Evolutionary conservation across 2,797 vertebrate genomes (phyloP).

Genomic region (Premnoplex brunnescens): DNA sequence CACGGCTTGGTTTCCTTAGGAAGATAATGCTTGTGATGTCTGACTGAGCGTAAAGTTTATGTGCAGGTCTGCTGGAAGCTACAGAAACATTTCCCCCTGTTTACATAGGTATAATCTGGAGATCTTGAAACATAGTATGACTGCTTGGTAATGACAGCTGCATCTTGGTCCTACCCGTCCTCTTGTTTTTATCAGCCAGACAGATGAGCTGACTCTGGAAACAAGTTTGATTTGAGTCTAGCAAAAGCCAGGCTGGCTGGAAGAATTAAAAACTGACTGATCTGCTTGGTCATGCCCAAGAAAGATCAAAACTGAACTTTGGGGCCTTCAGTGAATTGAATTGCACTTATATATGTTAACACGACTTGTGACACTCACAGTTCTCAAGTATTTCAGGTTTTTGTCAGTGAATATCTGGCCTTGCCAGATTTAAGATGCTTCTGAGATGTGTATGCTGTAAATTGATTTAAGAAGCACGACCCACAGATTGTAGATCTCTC

Average conservation of each 20-base stretch:
- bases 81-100: neutral
- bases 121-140: neutral
- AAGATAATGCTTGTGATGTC: neutral
- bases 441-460: neutral
- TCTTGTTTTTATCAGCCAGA: neutral
- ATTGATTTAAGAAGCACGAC: neutral
- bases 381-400: neutral
- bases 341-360: neutral
- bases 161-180: neutral
- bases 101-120: neutral
- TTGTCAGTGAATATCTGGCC: neutral
- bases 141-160: neutral
- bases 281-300: neutral
- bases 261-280: neutral
- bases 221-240: neutral
- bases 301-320: neutral
- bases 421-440: neutral
- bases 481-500: neutral
- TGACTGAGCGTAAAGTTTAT: neutral
- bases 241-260: neutral
- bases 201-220: neutral
- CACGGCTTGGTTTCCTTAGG: neutral
- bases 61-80: neutral
- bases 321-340: neutral
- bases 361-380: neutral